A percentile compares a stretch with the other conserved stretches of the same genome.
Conservation (phyloP, 2,113 vertebrate species). For the Serinus canaria region DNA sequence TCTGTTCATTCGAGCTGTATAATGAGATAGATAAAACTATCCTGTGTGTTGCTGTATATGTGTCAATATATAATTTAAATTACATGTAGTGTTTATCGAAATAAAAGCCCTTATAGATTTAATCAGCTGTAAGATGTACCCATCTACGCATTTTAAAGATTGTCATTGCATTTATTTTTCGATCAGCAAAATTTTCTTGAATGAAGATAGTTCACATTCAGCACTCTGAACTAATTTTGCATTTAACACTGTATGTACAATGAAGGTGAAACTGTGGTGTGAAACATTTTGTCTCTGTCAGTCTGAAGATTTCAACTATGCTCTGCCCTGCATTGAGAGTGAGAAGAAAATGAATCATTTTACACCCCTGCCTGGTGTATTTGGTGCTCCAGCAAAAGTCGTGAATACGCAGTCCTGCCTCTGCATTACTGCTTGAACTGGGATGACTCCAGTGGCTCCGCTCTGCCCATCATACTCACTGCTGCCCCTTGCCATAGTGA, state of each 20-base stretch:
- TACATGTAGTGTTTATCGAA: neutral
- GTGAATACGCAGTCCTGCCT: neutral
- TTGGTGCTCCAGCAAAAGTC: neutral
- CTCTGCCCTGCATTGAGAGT: neutral
- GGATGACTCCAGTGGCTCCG: neutral
- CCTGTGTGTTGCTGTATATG: neutral
- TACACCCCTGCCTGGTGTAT: neutral
- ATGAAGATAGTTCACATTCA: neutral
- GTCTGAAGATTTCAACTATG: neutral
- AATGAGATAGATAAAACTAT: neutral
- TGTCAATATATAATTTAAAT: neutral
- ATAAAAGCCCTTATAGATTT: neutral
- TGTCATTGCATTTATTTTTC: neutral
- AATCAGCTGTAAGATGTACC: neutral
- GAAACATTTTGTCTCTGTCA: neutral
- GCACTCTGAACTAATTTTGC: neutral
- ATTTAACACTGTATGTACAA: neutral
- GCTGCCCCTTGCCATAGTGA: conserved; percentile 26
- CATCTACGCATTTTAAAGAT: neutral
- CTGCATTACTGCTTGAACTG: neutral
- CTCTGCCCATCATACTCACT: neutral
- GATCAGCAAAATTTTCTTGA: neutral
- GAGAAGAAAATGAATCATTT: neutral
- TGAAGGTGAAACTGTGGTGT: neutral
- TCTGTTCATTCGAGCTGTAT: neutral